phyloP scores from a whole-genome alignment of 2,888 invertebrate genomes.

The Uloborus plumipes region DNA sequence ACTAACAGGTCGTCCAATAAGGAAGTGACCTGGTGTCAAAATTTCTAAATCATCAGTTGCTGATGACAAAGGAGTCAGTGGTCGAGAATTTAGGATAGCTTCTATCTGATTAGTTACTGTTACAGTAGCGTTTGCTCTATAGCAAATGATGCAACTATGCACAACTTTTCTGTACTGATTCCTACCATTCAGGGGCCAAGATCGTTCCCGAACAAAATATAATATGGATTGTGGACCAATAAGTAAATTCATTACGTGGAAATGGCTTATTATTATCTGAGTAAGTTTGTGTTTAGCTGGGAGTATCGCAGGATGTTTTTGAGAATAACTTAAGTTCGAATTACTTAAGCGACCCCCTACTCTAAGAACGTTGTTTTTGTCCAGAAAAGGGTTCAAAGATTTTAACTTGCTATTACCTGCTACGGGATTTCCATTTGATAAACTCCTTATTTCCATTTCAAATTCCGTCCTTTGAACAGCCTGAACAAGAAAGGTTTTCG shows the following conservation, averaged over 20 bases:
- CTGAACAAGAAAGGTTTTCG: too few species aligned
- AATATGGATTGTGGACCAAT: constrained; percentile 20
- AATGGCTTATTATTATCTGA: constrained; percentile 34
- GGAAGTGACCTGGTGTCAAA: too few species aligned
- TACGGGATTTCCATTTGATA: too few species aligned
- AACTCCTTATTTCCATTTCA: too few species aligned
- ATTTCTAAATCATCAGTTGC: background rate
- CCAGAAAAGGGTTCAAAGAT: too few species aligned
- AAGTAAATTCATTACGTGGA: constrained; percentile 62
- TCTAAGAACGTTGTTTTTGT: too few species aligned
- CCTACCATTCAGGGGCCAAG: constrained; percentile 23
- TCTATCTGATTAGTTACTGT: too few species aligned
- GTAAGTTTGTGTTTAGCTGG: constrained; percentile 56
- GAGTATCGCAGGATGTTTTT: constrained; percentile 64
- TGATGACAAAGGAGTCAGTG: background rate
- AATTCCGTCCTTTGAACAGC: too few species aligned
- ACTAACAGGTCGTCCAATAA: background rate
- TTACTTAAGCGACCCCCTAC: too few species aligned
- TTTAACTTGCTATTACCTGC: too few species aligned
- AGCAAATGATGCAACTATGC: background rate
- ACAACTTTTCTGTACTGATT: background rate
- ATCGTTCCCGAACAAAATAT: constrained; percentile 5
- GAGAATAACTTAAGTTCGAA: too few species aligned
- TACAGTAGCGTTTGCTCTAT: too few species aligned
- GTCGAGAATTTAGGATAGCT: background rate